Conservation (phyloP, 2,797 vertebrate species). For the Distichodus sexfasciatus region DNA sequence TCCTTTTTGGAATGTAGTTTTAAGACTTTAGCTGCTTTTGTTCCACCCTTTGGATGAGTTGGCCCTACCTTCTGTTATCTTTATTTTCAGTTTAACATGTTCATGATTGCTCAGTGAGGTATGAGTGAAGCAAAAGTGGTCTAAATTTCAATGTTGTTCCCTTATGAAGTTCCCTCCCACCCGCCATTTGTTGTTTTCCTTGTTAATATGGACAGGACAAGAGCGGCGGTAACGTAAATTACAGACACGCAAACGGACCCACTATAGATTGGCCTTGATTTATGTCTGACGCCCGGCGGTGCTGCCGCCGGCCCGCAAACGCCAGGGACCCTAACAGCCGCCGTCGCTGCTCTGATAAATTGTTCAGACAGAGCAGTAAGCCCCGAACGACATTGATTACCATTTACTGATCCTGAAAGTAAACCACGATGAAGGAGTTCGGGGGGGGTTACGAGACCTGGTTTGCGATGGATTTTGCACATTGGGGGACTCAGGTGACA, state of each 20-base stretch:
- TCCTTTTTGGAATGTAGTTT: too few species aligned
- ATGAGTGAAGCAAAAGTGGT: too few species aligned
- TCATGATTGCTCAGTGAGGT: too few species aligned
- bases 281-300: slow-evolving; percentile 68
- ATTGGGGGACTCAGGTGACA: slow-evolving; percentile 46
- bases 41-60: too few species aligned
- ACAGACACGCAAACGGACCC: slow-evolving; percentile 63
- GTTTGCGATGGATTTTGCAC: slow-evolving; percentile 45
- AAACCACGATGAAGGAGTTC: slow-evolving; percentile 53
- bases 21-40: too few species aligned
- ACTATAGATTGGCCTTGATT: slow-evolving; percentile 70
- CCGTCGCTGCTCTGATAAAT: slow-evolving; percentile 55
- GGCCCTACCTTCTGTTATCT: too few species aligned
- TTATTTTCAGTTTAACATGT: too few species aligned
- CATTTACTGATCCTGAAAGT: slow-evolving; percentile 69
- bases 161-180: too few species aligned
- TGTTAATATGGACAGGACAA: slow-evolving; percentile 61
- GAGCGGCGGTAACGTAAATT: slow-evolving; percentile 68
- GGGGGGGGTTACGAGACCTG: neutral
- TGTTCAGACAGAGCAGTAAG: slow-evolving; percentile 62
- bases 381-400: slow-evolving; percentile 74
- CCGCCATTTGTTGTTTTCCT: slow-evolving; percentile 9
- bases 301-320: slow-evolving; percentile 60
- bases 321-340: slow-evolving; percentile 33
- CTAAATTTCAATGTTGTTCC: too few species aligned